A percentile compares a stretch with the other conserved stretches of the same genome.
Conservation (phyloP, 2,888 invertebrate genomes). For the Neoitamus cyanurus region DNA sequence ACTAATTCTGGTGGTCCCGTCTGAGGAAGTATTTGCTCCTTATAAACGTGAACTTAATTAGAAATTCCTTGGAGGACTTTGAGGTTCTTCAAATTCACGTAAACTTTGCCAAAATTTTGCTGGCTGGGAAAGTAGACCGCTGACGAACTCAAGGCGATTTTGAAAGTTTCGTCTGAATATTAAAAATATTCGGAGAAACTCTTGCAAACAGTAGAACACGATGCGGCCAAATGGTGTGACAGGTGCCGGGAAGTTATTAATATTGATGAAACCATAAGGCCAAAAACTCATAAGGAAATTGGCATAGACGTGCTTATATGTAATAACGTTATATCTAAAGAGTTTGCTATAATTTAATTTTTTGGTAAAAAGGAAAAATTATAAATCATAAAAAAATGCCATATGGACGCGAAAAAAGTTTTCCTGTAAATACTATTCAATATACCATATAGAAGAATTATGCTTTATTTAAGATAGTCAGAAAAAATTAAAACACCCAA, state of each 20-base stretch:
- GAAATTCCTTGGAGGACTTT: not conserved
- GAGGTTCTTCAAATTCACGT: not conserved
- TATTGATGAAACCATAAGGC: not conserved
- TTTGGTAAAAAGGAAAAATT: too few species aligned
- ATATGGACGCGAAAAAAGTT: too few species aligned
- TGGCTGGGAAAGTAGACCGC: not conserved
- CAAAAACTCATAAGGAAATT: not conserved
- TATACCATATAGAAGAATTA: too few species aligned
- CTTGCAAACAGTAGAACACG: not conserved
- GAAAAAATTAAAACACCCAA: too few species aligned
- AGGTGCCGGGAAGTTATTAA: not conserved
- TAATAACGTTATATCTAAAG: too few species aligned
- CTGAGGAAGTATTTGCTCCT: not conserved
- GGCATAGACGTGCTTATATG: not conserved
- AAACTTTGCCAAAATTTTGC: not conserved
- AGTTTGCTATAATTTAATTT: too few species aligned
- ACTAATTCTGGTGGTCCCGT: not conserved
- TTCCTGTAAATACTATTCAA: too few species aligned
- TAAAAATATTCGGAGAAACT: not conserved
- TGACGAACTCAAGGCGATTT: not conserved
- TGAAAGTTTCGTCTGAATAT: not conserved
- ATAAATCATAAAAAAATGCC: too few species aligned
- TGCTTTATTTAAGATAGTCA: too few species aligned
- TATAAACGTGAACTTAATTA: slow-evolving; percentile 13
- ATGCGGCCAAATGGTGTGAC: not conserved